Conservation (phyloP, 2,888 invertebrate genomes). For the Chironomus riparius region DNA sequence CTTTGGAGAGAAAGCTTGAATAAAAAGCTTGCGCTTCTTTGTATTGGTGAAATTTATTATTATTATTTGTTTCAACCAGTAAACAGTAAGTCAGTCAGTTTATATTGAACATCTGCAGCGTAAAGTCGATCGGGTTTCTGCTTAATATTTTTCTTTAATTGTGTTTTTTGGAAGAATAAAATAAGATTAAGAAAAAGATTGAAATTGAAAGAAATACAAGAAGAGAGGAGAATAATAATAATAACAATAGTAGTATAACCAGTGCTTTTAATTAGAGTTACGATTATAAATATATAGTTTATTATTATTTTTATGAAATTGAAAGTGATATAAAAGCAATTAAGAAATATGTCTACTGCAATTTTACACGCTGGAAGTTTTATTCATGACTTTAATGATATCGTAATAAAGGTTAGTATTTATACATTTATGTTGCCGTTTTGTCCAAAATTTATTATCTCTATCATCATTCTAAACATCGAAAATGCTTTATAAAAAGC, state of each 20-base stretch:
- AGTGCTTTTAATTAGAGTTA: slow-evolving; percentile 13
- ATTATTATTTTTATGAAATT: slow-evolving; percentile 17
- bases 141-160: no score
- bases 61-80: no score
- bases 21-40: no score
- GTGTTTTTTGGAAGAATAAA: not conserved
- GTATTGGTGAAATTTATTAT: no score
- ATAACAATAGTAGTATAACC: slow-evolving; percentile 13
- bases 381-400: slow-evolving; percentile 24
- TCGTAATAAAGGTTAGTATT: slow-evolving; percentile 7
- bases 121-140: no score
- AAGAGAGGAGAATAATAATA: not conserved
- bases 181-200: slow-evolving; percentile 1
- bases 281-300: not conserved
- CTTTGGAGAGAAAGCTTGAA: no score
- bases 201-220: slow-evolving; percentile 15
- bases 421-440: not conserved
- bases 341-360: slow-evolving; percentile 26
- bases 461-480: no score
- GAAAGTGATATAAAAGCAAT: slow-evolving; percentile 27
- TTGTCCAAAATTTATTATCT: not conserved
- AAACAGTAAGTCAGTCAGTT: no score
- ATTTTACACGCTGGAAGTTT: slow-evolving; percentile 26
- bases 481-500: slow-evolving; percentile 4
- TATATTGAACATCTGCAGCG: no score